These are phyloP conservation scores for Drosophila nebulosa DNA, from an alignment of 1,140 invertebrate genomes.

Conservation along the genomic window DNA sequence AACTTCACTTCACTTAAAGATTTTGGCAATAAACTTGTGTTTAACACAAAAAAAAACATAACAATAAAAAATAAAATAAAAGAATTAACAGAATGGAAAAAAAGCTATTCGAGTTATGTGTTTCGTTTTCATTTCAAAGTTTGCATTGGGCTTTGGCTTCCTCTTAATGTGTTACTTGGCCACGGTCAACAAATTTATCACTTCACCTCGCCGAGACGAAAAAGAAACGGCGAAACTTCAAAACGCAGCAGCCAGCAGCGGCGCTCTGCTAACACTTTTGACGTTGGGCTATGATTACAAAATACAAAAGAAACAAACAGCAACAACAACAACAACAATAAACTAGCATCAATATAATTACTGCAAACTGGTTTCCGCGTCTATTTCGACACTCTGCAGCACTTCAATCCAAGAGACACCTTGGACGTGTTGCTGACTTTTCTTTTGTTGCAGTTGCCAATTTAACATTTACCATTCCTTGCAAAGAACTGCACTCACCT, in stretches of 20 bases:
- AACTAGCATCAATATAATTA: slow-evolving; percentile 67
- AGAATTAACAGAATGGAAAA: background rate
- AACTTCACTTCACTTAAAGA: background rate
- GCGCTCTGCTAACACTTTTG: background rate
- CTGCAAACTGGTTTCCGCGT: slow-evolving; percentile 68
- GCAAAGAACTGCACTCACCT: slow-evolving; percentile 24
- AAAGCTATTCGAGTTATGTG: background rate
- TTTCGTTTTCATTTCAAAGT: slow-evolving; percentile 8
- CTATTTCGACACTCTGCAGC: slow-evolving; percentile 55
- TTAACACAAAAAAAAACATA: background rate
- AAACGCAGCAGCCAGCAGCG: slow-evolving; percentile 10
- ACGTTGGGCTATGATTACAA: slow-evolving; percentile 4
- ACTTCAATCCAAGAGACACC: slow-evolving; percentile 9
- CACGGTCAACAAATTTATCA: slow-evolving; percentile 57
- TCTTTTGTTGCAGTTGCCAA: slow-evolving; percentile 11
- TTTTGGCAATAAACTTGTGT: background rate
- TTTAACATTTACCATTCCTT: background rate
- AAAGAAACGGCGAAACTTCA: slow-evolving; percentile 25
- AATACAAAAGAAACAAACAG: slow-evolving; percentile 5
- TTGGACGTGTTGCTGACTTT: slow-evolving; percentile 6
- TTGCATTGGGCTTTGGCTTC: slow-evolving; percentile 9
- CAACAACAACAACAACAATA: slow-evolving; percentile 20
- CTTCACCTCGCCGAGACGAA: slow-evolving; percentile 2
- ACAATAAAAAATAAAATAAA: background rate
- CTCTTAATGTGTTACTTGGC: slow-evolving; percentile 62